Base-by-base conservation (phyloP, 2,113 vertebrate species). In the Gymnarchus niloticus region DNA sequence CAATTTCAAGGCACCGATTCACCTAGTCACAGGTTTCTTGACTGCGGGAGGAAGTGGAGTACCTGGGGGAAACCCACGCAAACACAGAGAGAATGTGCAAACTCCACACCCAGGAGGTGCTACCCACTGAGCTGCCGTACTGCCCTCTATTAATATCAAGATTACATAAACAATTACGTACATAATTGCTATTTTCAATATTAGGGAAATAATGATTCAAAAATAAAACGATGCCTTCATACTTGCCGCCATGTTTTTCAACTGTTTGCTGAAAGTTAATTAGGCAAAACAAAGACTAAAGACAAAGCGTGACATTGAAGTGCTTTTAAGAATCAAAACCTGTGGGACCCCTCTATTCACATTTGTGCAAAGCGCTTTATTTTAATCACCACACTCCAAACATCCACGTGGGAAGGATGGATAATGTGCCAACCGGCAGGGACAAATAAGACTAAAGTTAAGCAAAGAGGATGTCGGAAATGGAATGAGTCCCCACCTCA, bases 181-280 rank as follows among this genome's bases (percentile, higher is more conserved):
- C 28, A 46, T 23, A 61, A 65, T 84, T 3, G 17, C 46, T 23
- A 41, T 37, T 84, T 65, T 84, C 83, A 49, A 17, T 69, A 69
- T 69, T 48, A 84, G 59, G 33, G n/a, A n/a, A 84, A 65, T 51
- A 52, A 49, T 65, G 57, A 69, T 65, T 48, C 69, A 2, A 82
- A 51, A 82, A 82, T 37, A 7, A 14, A 73, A 69, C 54, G 56
- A 69, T 46, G 44, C 48, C 17, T 33, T 84, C 59, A 19, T 33
- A 37, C 73, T 84, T 73, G 33, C 59, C 73, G 83, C 25, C 46
- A 51, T 51, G 46, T 33, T 69, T 48, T 52, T 8, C 81, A n/a
- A 33, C 51, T 33, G 48, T 82, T 52, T 82, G 80, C 14, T 33
- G 77, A 80, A 48, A 80, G 77, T 80, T 82, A 52, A 82, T 52